phyloP scores from a whole-genome alignment of 1,140 invertebrate genomes.

The Diachasma alloeum region DNA sequence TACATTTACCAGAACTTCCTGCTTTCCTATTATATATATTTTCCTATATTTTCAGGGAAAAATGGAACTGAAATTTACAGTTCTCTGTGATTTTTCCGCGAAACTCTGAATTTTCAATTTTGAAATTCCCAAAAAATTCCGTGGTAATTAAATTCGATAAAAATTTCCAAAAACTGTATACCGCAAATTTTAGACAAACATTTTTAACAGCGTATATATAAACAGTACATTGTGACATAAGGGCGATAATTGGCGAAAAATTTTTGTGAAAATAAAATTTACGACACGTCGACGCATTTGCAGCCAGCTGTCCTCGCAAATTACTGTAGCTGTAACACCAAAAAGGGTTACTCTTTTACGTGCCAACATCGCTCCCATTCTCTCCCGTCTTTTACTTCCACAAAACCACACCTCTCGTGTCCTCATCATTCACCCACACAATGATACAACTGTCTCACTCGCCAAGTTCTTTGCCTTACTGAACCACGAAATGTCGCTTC shows the following conservation, averaged over 20 bases:
- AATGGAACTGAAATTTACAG: too few species aligned
- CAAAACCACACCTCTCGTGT: not conserved
- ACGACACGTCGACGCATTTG: slow-evolving; percentile 47
- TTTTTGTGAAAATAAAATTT: slow-evolving; percentile 51
- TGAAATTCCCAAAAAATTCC: too few species aligned
- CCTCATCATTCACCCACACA: not conserved
- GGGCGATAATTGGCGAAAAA: not conserved
- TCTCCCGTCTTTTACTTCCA: not conserved
- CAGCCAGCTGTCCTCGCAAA: slow-evolving; percentile 45
- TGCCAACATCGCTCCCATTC: not conserved
- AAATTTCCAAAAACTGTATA: too few species aligned
- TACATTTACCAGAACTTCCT: too few species aligned
- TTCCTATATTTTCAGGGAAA: too few species aligned
- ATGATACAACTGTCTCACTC: not conserved
- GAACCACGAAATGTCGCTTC: slow-evolving; percentile 30
- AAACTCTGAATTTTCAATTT: too few species aligned
- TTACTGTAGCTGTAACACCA: slow-evolving; percentile 36
- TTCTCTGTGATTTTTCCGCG: too few species aligned
- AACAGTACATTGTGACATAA: not conserved
- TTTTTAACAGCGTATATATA: too few species aligned
- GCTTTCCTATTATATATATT: too few species aligned
- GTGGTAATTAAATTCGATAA: too few species aligned
- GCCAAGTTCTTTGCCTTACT: not conserved
- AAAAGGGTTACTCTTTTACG: slow-evolving; percentile 25
- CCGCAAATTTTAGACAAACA: too few species aligned